Evolutionary conservation across 2,888 invertebrate genomes (phyloP), one percentile per base, ranked within the genome.

Genomic region (Macropis europaea): DNA sequence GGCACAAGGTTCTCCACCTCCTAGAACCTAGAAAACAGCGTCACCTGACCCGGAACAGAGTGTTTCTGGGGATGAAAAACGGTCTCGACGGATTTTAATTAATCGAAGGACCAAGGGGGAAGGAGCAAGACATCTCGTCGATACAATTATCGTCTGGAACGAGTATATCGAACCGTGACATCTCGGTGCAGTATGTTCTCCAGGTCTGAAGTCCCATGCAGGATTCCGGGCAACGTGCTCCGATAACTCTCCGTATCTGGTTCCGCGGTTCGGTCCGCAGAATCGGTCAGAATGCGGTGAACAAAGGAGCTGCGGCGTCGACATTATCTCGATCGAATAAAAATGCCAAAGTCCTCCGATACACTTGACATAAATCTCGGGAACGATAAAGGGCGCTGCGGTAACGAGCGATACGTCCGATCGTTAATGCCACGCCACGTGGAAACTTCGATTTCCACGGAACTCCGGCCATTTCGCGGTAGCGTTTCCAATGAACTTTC

Each of bases 311-410:
- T 70, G 70, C 66, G 48, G 34, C 70, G 63, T 76, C 69, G 78
- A 74, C 73, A 38, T 79, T 82, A 82, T 82, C 81, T 67, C 80
- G 83, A 78, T 82, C 73, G 75, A 78, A 81, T 76, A 73, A 76
- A 81, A 81, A 76, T 72, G 62, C 60, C 63, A n/a, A 32, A 67
- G 68, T 67, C 64, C 60, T 68, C 43, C 75, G 71, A 71, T 75
- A 68, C 73, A 73, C 81, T 81, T 82, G 81, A 82, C 82, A 81
- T 79, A 79, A 81, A 81, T 81, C 79, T 73, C 42, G 61, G 17
- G 24, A 30, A 66, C 71, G 77, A 77, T 82, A 82, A 79, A 81
- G 60, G 43, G 19, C 42, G 32, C 32, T 30, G 63, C 63, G 63
- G 70, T 70, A 81, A 78, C 81, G 62, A 76, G 64, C 76, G 68